Percentiles rank a stretch among this genome's conserved stretches.
Evolutionary conservation across 23 tunicate species (phyloP).

Genomic region (Styela clava): DNA sequence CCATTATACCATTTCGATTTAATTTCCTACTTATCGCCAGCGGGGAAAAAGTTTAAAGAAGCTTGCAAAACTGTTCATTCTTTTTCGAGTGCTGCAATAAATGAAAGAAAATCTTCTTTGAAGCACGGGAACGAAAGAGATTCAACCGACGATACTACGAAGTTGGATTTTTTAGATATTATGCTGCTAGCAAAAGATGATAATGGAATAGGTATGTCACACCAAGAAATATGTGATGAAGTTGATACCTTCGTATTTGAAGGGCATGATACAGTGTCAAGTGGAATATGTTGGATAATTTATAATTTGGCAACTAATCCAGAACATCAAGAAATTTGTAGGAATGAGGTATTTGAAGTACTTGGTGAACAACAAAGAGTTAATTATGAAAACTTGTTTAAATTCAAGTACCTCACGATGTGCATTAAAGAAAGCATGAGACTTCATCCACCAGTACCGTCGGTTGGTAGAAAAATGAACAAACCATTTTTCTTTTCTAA

Average conservation of each 20-base stretch:
- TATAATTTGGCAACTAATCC: slow-evolving; percentile 36
- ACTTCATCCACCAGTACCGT: slow-evolving; percentile 18
- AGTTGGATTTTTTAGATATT: slow-evolving; percentile 53
- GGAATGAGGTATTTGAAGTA: slow-evolving; percentile 21
- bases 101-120: not conserved
- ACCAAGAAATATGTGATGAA: slow-evolving; percentile 60
- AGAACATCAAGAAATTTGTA: slow-evolving; percentile 23
- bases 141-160: too few relatives aligned
- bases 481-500: not conserved
- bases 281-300: slow-evolving; percentile 37
- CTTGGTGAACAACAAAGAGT: slow-evolving; percentile 9
- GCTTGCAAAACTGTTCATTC: slow-evolving; percentile 27
- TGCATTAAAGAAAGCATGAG: slow-evolving; percentile 29
- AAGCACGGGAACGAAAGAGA: not conserved
- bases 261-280: slow-evolving; percentile 79
- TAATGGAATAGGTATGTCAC: slow-evolving; percentile 47
- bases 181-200: slow-evolving; percentile 50
- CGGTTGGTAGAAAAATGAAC: not conserved
- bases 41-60: slow-evolving; percentile 39
- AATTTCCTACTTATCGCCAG: slow-evolving; percentile 24
- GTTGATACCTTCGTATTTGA: slow-evolving; percentile 72
- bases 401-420: slow-evolving; percentile 14
- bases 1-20: slow-evolving; percentile 44
- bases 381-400: slow-evolving; percentile 8
- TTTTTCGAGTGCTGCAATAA: slow-evolving; percentile 30